Base-by-base conservation (phyloP, 2,113 vertebrate species). In the Ciconia maguari region DNA sequence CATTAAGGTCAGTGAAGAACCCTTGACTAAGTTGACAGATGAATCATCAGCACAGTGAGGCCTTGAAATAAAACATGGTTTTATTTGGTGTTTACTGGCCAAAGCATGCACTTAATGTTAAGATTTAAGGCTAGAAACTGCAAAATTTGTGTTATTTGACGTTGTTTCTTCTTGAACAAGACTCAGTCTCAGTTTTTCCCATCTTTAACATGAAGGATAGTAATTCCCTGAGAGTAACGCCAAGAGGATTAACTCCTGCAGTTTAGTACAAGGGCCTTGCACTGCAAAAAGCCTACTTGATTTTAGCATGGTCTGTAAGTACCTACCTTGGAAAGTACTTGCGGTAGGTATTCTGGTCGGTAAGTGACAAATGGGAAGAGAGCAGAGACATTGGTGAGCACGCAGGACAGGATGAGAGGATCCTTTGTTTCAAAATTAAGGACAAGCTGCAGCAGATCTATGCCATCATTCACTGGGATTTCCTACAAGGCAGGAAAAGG, bases 351-450 rank as follows among this genome's bases (percentile, higher is more conserved):
- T 54, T 98, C 98, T 25, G 98, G 98, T 93, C 98, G 98, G 93
- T 99, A 98, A 62, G 97, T 98, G 64, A 99, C 98, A 94, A 99
- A 99, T 0, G 99, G 99, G 92, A 99, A 99, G 55, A 99, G 99
- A 48, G 98, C 98, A 14, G 99, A 99, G 75, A 99, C 96, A 65
- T 99, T 99, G 91, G 99, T 99, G 94, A 99, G 99, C 93, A 99
- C 98, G 79, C 99, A 99, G 87, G 99, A 99, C 74, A 99, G 91
- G 96, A 99, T 98, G 92, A 99, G 99, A 8, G 99, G 99, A 95
- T 99, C 99, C 96, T 98, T 98, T 80, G 98, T 99, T 83, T 99
- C 98, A 94, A 99, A 99, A 97, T 96, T 98, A 93, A 99, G 97
- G 74, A 99, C 98, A 42, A 98, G 98, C 95, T 99, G 98, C 87